Evolutionary conservation across 2,797 vertebrate species (phyloP).

Genomic region (Numenius phaeopus): DNA sequence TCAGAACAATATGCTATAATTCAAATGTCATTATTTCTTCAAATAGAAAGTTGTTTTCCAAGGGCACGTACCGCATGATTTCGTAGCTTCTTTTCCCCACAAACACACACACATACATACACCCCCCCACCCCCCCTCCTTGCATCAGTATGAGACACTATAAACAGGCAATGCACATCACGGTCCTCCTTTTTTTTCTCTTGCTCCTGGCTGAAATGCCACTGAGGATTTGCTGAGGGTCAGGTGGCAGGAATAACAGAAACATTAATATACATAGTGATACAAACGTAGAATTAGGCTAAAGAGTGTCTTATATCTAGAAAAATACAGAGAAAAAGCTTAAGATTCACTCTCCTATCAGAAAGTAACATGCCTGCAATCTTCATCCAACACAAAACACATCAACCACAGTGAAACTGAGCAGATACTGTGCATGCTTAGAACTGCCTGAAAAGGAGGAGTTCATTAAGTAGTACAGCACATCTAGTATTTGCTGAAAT

Average conservation of each 20-base stretch:
- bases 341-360: not conserved
- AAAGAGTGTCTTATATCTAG: not conserved
- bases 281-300: not conserved
- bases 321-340: not conserved
- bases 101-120: not conserved
- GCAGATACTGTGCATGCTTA: not conserved
- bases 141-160: not conserved
- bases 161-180: not conserved
- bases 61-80: not conserved
- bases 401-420: not conserved
- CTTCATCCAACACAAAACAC: not conserved
- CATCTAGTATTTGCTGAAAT: not conserved
- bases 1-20: not conserved
- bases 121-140: accelerated
- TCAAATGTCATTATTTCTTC: not conserved
- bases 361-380: not conserved
- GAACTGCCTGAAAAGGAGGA: not conserved
- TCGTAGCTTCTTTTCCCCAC: not conserved
- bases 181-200: not conserved
- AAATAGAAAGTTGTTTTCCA: not conserved
- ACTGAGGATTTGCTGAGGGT: not conserved
- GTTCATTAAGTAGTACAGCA: not conserved
- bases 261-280: not conserved
- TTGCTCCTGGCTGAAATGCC: not conserved
- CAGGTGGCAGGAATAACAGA: not conserved